Evolutionary conservation across 2,888 invertebrate genomes (phyloP).

Genomic region (Pseudolycoriella hygida): DNA sequence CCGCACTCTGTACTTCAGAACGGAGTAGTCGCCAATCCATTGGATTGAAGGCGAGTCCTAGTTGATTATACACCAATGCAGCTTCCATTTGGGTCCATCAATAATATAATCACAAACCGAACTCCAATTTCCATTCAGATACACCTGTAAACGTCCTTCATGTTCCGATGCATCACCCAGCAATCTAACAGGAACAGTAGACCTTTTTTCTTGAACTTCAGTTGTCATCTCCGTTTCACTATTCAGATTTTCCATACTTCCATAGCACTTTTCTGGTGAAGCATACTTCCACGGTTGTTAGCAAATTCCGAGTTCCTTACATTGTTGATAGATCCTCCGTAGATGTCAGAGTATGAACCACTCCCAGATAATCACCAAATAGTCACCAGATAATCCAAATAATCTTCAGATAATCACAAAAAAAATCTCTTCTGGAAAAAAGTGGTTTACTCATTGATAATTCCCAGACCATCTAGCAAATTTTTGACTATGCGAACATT

Average conservation of each 20-base stretch:
- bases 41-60: conserved; percentile 87
- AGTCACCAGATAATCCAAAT: no score
- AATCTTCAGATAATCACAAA: no score
- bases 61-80: conserved; percentile 84
- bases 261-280: no score
- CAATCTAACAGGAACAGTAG: conserved; percentile 54
- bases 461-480: conserved; percentile 81
- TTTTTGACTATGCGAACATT: conserved; percentile 69
- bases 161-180: conserved; percentile 61
- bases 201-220: conserved; percentile 27
- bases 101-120: conserved; percentile 94
- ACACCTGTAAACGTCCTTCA: conserved; percentile 78
- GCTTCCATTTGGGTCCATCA: conserved; percentile 88
- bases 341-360: conserved; percentile 90
- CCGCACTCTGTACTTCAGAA: conserved; percentile 63
- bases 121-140: conserved; percentile 80
- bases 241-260: conserved; percentile 35
- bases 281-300: conserved; percentile 66
- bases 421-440: no score
- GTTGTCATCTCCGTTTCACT: conserved; percentile 29
- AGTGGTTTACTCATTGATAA: no score
- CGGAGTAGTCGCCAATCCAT: conserved; percentile 76
- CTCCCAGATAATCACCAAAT: no score
- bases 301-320: conserved; percentile 72
- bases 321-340: conserved; percentile 62